Percentiles rank a stretch among this genome's conserved stretches.
These are phyloP conservation scores for Chamaea fasciata DNA, from an alignment of 2,113 vertebrate species.

Conservation along the genomic window DNA sequence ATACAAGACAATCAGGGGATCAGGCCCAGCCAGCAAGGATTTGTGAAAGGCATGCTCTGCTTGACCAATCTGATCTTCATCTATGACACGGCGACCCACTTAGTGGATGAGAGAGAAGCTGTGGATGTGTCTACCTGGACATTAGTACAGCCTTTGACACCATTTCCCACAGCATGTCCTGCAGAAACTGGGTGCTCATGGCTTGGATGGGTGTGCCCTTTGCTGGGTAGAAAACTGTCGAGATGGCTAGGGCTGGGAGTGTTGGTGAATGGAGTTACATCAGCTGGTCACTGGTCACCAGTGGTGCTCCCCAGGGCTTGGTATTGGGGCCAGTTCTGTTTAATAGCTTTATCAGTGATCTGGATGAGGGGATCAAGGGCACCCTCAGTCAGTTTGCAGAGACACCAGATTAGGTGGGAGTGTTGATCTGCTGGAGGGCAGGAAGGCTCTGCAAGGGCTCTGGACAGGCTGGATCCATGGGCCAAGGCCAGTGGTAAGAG, in stretches of 20 bases:
- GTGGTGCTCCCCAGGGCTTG: not conserved
- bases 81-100: no score
- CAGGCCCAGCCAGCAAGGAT: not conserved
- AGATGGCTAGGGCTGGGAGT: rapidly evolving
- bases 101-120: not conserved
- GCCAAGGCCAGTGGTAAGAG: rapidly evolving
- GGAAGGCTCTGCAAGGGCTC: not conserved
- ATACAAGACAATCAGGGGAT: not conserved
- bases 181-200: not conserved
- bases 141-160: not conserved
- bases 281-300: not conserved
- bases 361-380: rapidly evolving
- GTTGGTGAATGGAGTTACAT: not conserved
- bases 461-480: not conserved
- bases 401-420: not conserved
- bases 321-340: not conserved
- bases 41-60: not conserved
- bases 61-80: not conserved
- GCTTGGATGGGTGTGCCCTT: not conserved
- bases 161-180: not conserved
- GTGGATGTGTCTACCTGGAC: not conserved
- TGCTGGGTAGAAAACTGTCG: rapidly evolving
- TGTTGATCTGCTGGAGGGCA: not conserved
- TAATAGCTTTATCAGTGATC: rapidly evolving
- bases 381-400: not conserved